These are phyloP conservation scores for Rhingia rostrata DNA, from an alignment of 2,888 invertebrate genomes.

Conservation along the genomic window DNA sequence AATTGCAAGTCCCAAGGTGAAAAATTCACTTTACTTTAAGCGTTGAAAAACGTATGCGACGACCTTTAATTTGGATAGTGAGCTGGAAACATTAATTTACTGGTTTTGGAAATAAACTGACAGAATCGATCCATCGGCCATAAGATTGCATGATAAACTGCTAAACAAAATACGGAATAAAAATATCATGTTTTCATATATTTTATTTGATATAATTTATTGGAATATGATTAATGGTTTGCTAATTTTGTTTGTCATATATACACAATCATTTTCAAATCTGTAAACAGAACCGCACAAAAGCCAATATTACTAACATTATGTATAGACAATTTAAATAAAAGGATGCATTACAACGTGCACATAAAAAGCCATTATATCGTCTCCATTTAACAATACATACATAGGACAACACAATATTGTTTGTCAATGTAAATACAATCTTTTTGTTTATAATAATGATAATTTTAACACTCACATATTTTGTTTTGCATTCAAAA, in stretches of 20 bases:
- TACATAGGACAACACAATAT: background rate
- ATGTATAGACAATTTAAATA: constrained; percentile 13
- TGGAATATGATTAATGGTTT: background rate
- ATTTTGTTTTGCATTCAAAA: background rate
- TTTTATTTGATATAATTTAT: constrained; percentile 44
- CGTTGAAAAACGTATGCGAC: too few relatives aligned
- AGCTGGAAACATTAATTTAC: too few relatives aligned
- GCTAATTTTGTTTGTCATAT: background rate
- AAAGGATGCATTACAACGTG: constrained; percentile 1
- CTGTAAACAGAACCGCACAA: constrained; percentile 13
- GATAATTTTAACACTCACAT: constrained; percentile 1
- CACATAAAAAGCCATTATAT: constrained; percentile 35
- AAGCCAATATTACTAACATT: constrained; percentile 21
- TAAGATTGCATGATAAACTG: too few relatives aligned
- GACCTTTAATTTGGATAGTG: too few relatives aligned
- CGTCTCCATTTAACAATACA: constrained; percentile 9
- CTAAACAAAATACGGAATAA: too few relatives aligned
- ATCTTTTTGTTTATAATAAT: background rate
- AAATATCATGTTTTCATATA: too few relatives aligned
- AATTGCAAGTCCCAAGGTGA: too few relatives aligned
- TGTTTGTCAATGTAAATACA: constrained; percentile 22
- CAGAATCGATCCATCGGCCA: too few relatives aligned
- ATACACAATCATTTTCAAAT: constrained; percentile 26
- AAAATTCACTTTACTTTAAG: too few relatives aligned
- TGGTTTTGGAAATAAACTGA: too few relatives aligned